Conservation (phyloP, 2,888 invertebrate genomes). For the Allolobophora icterica region DNA sequence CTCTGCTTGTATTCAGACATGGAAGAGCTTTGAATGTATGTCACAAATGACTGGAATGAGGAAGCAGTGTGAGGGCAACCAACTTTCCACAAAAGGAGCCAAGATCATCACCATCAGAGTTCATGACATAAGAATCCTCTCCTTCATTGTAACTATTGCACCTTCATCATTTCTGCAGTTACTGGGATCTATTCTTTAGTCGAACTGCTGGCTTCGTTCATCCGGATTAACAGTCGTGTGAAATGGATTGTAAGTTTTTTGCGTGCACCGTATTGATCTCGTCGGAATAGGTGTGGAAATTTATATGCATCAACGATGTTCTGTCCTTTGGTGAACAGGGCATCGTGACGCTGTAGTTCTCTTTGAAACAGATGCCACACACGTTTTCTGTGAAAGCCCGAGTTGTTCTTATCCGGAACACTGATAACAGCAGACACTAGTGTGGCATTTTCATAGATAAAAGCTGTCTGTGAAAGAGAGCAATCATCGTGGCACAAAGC, state of each 20-base stretch:
- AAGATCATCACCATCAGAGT: no score
- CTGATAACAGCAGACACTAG: background rate
- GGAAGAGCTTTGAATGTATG: background rate
- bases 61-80: background rate
- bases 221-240: background rate
- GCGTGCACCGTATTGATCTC: background rate
- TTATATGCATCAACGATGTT: background rate
- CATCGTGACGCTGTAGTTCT: background rate
- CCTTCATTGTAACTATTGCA: background rate
- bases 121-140: no score
- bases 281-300: background rate
- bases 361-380: background rate
- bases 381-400: background rate
- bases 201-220: background rate
- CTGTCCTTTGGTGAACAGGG: background rate
- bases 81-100: background rate
- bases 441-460: background rate
- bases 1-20: background rate
- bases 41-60: background rate
- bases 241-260: background rate
- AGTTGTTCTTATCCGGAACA: background rate
- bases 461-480: background rate
- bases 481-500: background rate
- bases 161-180: background rate
- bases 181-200: background rate